Base-by-base conservation (phyloP, 1,140 invertebrate genomes). In the Drosophila neocordata region DNA sequence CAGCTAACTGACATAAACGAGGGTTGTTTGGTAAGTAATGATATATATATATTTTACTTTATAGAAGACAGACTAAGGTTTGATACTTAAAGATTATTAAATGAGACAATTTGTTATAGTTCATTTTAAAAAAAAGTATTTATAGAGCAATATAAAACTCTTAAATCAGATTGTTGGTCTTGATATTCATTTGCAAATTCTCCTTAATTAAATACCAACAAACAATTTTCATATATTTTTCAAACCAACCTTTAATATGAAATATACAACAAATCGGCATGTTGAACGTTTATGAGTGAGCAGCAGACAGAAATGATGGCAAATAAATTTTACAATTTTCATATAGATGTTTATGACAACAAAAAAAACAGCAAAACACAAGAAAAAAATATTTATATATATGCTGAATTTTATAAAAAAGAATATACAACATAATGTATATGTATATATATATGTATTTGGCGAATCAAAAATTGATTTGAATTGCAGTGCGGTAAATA, bases 391-490 rank as follows among this genome's bases (percentile, higher is more conserved):
- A n/a, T 18, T 52, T 27, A 27, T 8, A 41, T 20, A 48, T 8
- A 18, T 20, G 2, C n/a, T 48, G 41, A 48, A 48, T 48, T 11
- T 11, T 18, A 13, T 18, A 44, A 15, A 44, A 41, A 44, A 15
- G 6, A 44, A 44, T 41, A 7, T 13, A 44, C 7, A 12, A 35
- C 2, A 12, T 0, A 1, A 20, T 13, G 8, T 20, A 8, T 7
- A 9, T 20, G n/a, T 20, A 78, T 67, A 78, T 68, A 68, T 68
- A 73, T 31, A 6, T 31, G 6, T 31, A 73, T 66, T 60, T 68
- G 76, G 44, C 53, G 68, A 81, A 87, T 88, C 83, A 87, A 88
- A 88, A 88, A 88, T 88, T 88, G 79, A 88, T 88, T 89, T 88
- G 76, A 83, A 88, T 88, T 69, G 76, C 69, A 57, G 66, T 83